phyloP scores from a whole-genome alignment of 2,113 vertebrate genomes.

The Patagioenas fasciata region DNA sequence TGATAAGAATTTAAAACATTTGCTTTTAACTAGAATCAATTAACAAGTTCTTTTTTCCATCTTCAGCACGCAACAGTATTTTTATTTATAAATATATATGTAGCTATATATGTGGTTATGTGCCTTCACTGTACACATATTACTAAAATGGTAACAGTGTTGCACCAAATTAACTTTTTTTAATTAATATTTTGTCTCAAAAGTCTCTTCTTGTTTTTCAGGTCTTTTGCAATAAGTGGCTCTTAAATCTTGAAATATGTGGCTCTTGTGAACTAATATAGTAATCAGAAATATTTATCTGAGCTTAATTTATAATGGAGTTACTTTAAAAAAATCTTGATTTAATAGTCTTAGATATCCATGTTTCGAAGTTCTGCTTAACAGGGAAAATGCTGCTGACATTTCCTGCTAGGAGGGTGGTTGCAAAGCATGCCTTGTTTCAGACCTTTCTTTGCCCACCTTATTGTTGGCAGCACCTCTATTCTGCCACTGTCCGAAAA shows the following conservation, averaged over 20 bases:
- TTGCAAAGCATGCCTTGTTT: neutral
- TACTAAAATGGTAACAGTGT: neutral
- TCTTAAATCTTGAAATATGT: neutral
- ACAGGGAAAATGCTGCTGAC: neutral
- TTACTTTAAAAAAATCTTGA: neutral
- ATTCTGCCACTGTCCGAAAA: neutral
- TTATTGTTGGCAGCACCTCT: accelerated
- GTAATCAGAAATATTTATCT: neutral
- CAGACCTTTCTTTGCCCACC: neutral
- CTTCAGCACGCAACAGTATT: neutral
- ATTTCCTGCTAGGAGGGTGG: neutral
- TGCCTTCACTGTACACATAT: neutral
- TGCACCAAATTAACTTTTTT: neutral
- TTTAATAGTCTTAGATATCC: neutral
- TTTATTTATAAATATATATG: neutral
- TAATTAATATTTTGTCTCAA: neutral
- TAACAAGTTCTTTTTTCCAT: neutral
- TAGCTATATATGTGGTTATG: neutral
- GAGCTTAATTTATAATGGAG: neutral
- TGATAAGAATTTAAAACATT: neutral
- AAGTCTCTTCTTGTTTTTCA: neutral
- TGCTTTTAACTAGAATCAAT: neutral
- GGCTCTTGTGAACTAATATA: accelerated
- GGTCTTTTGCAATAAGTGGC: neutral
- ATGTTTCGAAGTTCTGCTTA: neutral